These are phyloP conservation scores for Gorsachius magnificus DNA, from an alignment of 2,797 vertebrate species.

Conservation along the genomic window DNA sequence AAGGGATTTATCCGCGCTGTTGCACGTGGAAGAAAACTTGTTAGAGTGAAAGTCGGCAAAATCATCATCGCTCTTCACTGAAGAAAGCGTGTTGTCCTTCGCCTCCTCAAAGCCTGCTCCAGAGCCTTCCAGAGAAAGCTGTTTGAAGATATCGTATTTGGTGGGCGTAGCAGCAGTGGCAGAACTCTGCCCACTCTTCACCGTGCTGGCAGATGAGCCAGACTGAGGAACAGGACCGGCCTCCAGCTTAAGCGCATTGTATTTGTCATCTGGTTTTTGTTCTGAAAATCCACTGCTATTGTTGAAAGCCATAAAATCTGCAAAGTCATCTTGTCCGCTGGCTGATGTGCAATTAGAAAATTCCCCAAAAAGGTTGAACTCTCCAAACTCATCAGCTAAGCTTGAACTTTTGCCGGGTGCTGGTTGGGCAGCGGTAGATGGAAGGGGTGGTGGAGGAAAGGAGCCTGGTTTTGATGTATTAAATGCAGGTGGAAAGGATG, in stretches of 20 bases:
- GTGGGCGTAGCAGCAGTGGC: conserved; percentile 55
- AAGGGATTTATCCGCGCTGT: conserved; percentile 86
- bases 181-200: conserved; percentile 59
- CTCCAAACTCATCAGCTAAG: conserved; percentile 89
- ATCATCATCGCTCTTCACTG: conserved; percentile 85
- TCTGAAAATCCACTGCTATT: conserved; percentile 75
- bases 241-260: conserved; percentile 68
- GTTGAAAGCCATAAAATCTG: conserved; percentile 96
- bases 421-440: conserved; percentile 65
- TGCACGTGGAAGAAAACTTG: conserved; percentile 86
- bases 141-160: conserved; percentile 93
- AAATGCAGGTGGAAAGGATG: conserved; percentile 77
- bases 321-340: conserved; percentile 91
- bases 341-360: conserved; percentile 73
- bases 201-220: background rate
- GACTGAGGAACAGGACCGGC: conserved; percentile 24
- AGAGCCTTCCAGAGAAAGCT: conserved; percentile 88
- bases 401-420: conserved; percentile 72
- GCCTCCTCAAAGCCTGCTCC: conserved; percentile 81
- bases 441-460: conserved; percentile 45
- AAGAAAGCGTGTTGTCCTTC: conserved; percentile 84
- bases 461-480: conserved; percentile 58
- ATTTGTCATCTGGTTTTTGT: conserved; percentile 73
- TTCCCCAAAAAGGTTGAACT: conserved; percentile 91
- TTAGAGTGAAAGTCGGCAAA: conserved; percentile 95